Evolutionary conservation across 2,797 vertebrate genomes (phyloP).

Genomic region (Malacoctenus gilli): DNA sequence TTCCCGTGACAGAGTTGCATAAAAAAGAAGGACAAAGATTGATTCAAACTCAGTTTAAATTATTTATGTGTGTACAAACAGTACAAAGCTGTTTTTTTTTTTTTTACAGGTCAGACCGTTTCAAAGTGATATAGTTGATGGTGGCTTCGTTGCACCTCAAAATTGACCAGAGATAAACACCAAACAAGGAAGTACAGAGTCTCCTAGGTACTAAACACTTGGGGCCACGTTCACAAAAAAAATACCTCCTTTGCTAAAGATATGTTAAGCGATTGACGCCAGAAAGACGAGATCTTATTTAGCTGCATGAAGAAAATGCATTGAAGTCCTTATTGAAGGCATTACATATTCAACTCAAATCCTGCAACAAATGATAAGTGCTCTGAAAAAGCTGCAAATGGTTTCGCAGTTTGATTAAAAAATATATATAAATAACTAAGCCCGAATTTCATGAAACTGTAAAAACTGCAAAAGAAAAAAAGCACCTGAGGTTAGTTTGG

Average conservation of each 20-base stretch:
- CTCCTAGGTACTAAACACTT: not conserved
- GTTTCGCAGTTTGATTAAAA: no score
- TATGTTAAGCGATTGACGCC: not conserved
- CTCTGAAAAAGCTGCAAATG: no score
- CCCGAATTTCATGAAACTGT: not conserved
- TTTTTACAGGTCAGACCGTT: conserved; percentile 24
- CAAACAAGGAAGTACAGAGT: conserved; percentile 34
- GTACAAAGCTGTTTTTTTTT: conserved; percentile 32
- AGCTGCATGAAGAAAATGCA: not conserved
- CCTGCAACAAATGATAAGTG: no score
- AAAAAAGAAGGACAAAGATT: conserved; percentile 10
- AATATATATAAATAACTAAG: conserved; percentile 15
- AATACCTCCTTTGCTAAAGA: conserved; percentile 15
- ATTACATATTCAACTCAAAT: no score
- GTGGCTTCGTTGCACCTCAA: conserved; percentile 26
- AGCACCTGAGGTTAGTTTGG: not conserved
- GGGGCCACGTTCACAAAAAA: conserved; percentile 35
- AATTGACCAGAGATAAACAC: conserved; percentile 32
- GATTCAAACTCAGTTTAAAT: conserved; percentile 9
- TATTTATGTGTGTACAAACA: conserved; percentile 44
- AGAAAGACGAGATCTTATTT: not conserved
- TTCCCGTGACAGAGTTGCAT: conserved; percentile 16
- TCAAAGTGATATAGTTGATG: conserved; percentile 3
- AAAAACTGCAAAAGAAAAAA: not conserved
- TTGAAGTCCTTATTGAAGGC: not conserved